Conservation (phyloP, 2,888 invertebrate species). For the Biston betularia region DNA sequence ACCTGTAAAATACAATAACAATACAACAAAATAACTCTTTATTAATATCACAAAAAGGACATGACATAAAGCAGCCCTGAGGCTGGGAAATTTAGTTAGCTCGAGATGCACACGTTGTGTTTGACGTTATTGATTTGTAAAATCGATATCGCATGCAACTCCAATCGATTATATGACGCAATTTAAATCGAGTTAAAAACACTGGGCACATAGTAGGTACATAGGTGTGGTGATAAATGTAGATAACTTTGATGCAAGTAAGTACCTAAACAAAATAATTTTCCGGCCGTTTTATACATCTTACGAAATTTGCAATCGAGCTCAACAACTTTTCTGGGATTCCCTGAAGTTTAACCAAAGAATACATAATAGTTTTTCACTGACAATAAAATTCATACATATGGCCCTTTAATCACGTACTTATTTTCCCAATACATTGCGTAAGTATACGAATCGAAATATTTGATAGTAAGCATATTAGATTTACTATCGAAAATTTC, state of each 20-base stretch:
- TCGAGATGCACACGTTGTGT: neutral
- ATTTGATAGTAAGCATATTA: neutral
- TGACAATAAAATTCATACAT: constrained; percentile 1
- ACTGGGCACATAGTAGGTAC: neutral
- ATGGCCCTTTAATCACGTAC: too few relatives aligned
- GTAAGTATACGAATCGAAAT: too few relatives aligned
- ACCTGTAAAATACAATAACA: too few relatives aligned
- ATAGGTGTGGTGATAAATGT: too few relatives aligned
- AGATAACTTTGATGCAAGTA: neutral
- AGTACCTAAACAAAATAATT: neutral
- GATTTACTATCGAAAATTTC: too few relatives aligned
- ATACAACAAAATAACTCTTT: too few relatives aligned
- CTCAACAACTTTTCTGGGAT: constrained; percentile 2
- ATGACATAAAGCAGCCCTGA: too few relatives aligned
- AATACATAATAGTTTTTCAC: too few relatives aligned
- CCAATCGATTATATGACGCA: neutral
- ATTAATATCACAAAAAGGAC: too few relatives aligned
- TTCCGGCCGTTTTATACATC: neutral
- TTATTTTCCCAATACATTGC: neutral
- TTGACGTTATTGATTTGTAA: neutral
- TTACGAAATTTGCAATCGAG: neutral
- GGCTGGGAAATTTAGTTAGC: neutral
- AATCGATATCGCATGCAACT: neutral
- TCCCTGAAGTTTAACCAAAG: constrained; percentile 1
- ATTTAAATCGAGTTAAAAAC: neutral